phyloP scores from a whole-genome alignment of 53 echinoderm and acorn worm species.

The Echinometra lucunter region DNA sequence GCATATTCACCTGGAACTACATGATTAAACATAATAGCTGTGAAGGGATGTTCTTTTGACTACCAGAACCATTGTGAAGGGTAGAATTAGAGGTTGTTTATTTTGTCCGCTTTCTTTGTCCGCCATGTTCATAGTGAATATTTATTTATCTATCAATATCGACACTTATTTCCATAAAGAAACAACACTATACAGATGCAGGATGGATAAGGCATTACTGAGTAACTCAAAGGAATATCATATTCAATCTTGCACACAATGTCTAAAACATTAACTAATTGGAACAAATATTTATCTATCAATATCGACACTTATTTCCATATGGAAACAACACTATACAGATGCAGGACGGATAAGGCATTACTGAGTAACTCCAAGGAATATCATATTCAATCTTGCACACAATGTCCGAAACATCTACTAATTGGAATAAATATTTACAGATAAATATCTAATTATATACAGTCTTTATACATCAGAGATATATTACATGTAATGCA shows the following conservation, averaged over 20 bases:
- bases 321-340: not conserved
- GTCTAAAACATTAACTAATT: too few relatives aligned
- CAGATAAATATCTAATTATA: conserved; percentile 22
- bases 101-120: too few relatives aligned
- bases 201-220: not conserved
- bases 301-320: not conserved
- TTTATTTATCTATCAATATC: too few relatives aligned
- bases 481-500: not conserved
- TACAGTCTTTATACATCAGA: not conserved
- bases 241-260: too few relatives aligned
- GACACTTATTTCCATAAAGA: not conserved
- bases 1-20: too few relatives aligned
- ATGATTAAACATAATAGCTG: too few relatives aligned
- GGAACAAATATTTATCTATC: not conserved
- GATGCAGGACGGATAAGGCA: not conserved
- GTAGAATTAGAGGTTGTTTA: too few relatives aligned
- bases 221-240: not conserved
- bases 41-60: too few relatives aligned
- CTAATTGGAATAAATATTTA: not conserved
- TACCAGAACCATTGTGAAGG: too few relatives aligned
- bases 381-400: not conserved
- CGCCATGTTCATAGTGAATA: too few relatives aligned
- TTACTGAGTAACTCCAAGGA: not conserved
- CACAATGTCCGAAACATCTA: not conserved
- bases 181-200: not conserved